These are phyloP conservation scores for Sander vitreus DNA, from an alignment of 2,113 vertebrate species.

Conservation along the genomic window DNA sequence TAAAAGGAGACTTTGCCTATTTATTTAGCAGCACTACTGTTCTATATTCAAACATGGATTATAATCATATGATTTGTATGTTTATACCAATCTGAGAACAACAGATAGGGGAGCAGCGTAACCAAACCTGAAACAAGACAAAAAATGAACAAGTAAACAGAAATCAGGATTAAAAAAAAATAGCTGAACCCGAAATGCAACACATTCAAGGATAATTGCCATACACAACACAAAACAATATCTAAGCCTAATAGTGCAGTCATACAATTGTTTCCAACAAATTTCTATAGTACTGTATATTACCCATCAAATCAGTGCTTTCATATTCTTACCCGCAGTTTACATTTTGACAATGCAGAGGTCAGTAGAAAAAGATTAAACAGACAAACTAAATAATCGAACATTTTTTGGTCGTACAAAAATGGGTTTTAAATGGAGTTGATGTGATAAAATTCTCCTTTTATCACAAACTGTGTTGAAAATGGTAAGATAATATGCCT, in stretches of 20 bases:
- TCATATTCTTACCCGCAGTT: constrained; percentile 13
- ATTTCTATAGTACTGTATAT: neutral
- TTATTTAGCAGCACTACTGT: constrained; percentile 49
- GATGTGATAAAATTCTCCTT: neutral
- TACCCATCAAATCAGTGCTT: constrained; percentile 53
- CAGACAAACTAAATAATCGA: neutral
- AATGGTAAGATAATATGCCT: neutral
- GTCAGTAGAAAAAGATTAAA: constrained; percentile 20
- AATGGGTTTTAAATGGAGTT: neutral
- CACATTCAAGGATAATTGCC: constrained; percentile 29
- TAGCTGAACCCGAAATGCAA: constrained; percentile 27
- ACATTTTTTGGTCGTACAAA: constrained; percentile 1
- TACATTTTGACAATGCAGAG: constrained; percentile 26
- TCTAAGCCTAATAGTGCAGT: constrained; percentile 45
- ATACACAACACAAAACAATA: constrained; percentile 12
- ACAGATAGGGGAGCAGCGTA: neutral
- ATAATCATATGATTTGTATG: constrained; percentile 10
- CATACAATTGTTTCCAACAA: constrained; percentile 14
- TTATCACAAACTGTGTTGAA: constrained; percentile 2
- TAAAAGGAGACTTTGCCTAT: neutral
- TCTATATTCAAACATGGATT: constrained; percentile 5
- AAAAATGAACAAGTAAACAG: constrained; percentile 1
- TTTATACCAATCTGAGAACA: neutral
- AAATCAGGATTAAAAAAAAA: constrained; percentile 24
- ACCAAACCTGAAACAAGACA: neutral